Percentiles rank a stretch among this genome's conserved stretches.
phyloP scores from a whole-genome alignment of 2,888 invertebrate genomes.

The Cinara cedri region DNA sequence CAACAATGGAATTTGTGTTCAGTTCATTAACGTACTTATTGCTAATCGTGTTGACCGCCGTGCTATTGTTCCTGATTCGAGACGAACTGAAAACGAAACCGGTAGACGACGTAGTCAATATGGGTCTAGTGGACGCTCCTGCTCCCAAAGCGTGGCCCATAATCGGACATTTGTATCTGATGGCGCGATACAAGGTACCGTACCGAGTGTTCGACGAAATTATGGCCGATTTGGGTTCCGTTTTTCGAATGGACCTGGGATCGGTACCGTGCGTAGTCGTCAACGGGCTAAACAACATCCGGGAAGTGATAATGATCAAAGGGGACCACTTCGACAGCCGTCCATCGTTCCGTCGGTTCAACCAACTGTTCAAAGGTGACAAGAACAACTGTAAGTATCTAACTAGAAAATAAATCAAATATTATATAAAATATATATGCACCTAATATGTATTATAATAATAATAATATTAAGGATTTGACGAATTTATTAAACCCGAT shows the following conservation, averaged over 20 bases:
- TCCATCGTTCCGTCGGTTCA: slow-evolving; percentile 71
- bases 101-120: neutral
- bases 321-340: slow-evolving; percentile 71
- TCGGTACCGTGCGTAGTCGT: slow-evolving; percentile 68
- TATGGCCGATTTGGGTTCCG: slow-evolving; percentile 66
- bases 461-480: too few relatives aligned
- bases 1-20: slow-evolving; percentile 46
- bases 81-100: slow-evolving; percentile 50
- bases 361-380: slow-evolving; percentile 70
- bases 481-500: too few relatives aligned
- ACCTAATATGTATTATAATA: too few relatives aligned
- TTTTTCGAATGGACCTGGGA: slow-evolving; percentile 68
- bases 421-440: neutral
- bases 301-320: slow-evolving; percentile 68
- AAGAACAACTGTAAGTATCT: slow-evolving; percentile 72
- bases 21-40: slow-evolving; percentile 51
- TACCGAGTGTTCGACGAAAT: slow-evolving; percentile 69
- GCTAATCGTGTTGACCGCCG: slow-evolving; percentile 40
- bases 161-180: slow-evolving; percentile 67
- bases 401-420: neutral
- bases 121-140: slow-evolving; percentile 37
- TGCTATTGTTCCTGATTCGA: slow-evolving; percentile 42
- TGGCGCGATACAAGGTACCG: slow-evolving; percentile 68
- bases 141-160: slow-evolving; percentile 67
- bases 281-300: slow-evolving; percentile 68